Evolutionary conservation across 2,113 vertebrate species (phyloP).

Genomic region (Epinephelus cyanopodus): DNA sequence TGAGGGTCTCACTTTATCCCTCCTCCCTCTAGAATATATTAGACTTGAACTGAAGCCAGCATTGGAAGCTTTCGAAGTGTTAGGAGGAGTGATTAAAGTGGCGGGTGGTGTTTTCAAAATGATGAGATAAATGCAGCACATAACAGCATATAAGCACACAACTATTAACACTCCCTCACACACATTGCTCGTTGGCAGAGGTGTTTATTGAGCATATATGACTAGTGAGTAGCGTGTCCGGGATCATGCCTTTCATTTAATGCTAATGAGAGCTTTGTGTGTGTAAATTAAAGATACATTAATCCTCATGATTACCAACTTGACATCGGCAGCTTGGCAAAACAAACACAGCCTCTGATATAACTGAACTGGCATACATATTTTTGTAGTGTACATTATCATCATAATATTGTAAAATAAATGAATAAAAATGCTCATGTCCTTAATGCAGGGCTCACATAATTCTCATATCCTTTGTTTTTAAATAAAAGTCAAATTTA

Average conservation of each 20-base stretch:
- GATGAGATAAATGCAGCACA: constrained; percentile 41
- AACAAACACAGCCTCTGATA: constrained; percentile 1
- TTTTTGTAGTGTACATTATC: not conserved
- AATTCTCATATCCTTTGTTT: not conserved
- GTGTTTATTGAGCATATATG: constrained; percentile 46
- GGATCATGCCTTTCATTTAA: constrained; percentile 31
- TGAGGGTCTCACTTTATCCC: constrained; percentile 35
- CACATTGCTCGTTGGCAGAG: not conserved
- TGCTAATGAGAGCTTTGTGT: not conserved
- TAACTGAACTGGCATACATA: not conserved
- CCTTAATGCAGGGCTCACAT: not conserved
- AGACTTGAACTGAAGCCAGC: constrained; percentile 61
- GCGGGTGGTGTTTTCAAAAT: constrained; percentile 48
- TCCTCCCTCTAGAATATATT: constrained; percentile 59
- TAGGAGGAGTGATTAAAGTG: constrained; percentile 60
- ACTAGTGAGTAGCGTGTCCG: constrained; percentile 51
- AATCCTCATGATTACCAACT: not conserved
- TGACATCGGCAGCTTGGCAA: not conserved
- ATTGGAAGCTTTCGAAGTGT: constrained; percentile 16
- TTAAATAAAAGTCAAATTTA: no score
- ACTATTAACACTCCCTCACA: constrained; percentile 29
- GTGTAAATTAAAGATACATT: not conserved
- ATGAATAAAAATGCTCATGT: not conserved
- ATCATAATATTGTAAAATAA: no score
- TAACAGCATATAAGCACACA: constrained; percentile 40